phyloP scores from a whole-genome alignment of 2,888 invertebrate species.

The Dryococelus australis region DNA sequence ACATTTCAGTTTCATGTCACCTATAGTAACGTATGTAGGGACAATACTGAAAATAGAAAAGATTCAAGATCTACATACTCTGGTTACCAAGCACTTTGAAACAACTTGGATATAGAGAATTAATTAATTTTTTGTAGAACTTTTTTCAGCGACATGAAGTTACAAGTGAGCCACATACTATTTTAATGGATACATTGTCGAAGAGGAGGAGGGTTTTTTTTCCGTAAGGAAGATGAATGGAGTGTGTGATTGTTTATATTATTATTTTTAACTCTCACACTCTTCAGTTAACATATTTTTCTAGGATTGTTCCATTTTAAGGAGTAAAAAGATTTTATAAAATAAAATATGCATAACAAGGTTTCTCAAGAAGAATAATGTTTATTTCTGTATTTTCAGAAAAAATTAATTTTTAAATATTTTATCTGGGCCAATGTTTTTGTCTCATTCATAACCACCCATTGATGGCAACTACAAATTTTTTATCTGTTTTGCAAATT shows the following conservation, averaged over 20 bases:
- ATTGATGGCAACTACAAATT: no score
- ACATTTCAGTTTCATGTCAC: neutral
- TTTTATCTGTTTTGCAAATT: no score
- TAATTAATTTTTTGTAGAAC: slow-evolving; percentile 6
- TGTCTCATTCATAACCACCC: neutral
- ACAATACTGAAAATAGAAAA: neutral
- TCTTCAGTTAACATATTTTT: neutral
- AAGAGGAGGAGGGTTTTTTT: neutral
- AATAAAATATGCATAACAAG: no score
- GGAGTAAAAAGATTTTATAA: no score
- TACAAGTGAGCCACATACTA: neutral
- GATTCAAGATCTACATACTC: neutral
- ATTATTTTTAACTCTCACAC: neutral
- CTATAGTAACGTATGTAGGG: slow-evolving; percentile 11
- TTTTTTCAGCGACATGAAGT: neutral
- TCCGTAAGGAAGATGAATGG: neutral
- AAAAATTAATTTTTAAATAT: neutral
- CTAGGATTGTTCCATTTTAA: neutral
- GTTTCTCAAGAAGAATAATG: no score
- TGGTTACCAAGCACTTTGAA: neutral
- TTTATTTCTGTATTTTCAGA: neutral
- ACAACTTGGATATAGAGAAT: neutral
- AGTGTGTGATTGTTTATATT: neutral
- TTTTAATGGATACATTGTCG: neutral
- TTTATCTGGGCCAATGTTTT: neutral